A percentile compares a stretch with the other conserved stretches of the same genome.
Evolutionary conservation across 2,113 vertebrate species (phyloP).

Genomic region (Neodontobutis hainanensis): DNA sequence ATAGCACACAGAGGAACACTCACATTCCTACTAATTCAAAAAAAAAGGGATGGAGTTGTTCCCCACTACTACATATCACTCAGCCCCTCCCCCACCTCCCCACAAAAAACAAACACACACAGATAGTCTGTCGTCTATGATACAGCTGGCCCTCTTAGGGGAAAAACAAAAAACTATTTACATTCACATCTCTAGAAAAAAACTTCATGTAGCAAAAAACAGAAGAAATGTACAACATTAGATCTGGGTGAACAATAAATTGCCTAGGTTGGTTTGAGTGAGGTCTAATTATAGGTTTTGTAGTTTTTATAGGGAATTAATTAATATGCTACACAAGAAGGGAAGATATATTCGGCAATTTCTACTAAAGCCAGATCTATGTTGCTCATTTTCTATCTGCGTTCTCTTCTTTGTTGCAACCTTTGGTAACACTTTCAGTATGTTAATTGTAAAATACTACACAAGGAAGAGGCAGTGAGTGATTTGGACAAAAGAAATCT

Average conservation of each 20-base stretch:
- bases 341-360: constrained; percentile 1
- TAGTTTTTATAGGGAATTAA: neutral
- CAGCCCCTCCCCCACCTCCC: neutral
- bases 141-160: constrained; percentile 62
- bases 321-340: neutral
- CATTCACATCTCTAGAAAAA: constrained; percentile 73
- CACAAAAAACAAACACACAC: constrained; percentile 38
- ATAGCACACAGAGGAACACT: constrained; percentile 63
- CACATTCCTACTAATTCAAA: constrained; percentile 62
- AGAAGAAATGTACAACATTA: constrained; percentile 45
- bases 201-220: constrained; percentile 35
- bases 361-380: constrained; percentile 32
- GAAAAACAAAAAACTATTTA: constrained; percentile 64
- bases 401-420: constrained; percentile 52
- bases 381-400: constrained; percentile 29
- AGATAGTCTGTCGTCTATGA: constrained; percentile 50
- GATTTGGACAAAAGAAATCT: constrained; percentile 16
- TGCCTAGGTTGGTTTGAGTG: constrained; percentile 5
- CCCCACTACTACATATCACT: constrained; percentile 45
- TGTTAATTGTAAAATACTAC: constrained; percentile 34
- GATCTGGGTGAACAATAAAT: constrained; percentile 23
- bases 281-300: neutral
- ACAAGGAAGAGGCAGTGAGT: constrained; percentile 47
- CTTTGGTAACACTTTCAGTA: constrained; percentile 68
- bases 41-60: constrained; percentile 43